Percentiles rank a stretch among this genome's conserved stretches.
phyloP scores from a whole-genome alignment of 2,797 vertebrate species.

The Acanthurus tractus region DNA sequence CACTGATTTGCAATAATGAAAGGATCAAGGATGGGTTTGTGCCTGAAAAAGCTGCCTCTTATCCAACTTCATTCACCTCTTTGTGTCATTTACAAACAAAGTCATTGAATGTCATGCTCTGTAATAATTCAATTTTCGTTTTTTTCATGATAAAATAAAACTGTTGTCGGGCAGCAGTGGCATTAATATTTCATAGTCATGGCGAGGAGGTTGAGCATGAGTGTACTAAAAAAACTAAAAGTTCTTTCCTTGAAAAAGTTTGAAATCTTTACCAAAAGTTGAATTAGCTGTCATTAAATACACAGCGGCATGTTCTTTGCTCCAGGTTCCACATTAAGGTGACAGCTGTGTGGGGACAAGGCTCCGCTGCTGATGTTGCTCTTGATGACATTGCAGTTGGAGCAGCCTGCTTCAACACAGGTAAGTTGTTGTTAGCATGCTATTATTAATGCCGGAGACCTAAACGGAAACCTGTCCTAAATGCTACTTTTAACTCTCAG shows the following conservation, averaged over 20 bases:
- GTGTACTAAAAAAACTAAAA: neutral
- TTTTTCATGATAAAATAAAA: neutral
- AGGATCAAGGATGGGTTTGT: neutral
- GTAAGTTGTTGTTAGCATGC: slow-evolving; percentile 68
- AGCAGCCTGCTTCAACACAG: slow-evolving; percentile 86
- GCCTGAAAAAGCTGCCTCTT: neutral
- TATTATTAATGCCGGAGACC: neutral
- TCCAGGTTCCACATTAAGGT: slow-evolving; percentile 90
- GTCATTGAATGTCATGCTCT: neutral
- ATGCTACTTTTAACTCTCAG: neutral
- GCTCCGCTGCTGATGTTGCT: slow-evolving; percentile 89
- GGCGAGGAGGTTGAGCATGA: neutral
- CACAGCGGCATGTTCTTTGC: slow-evolving; percentile 11
- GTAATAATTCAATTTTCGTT: neutral
- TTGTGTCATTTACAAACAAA: neutral
- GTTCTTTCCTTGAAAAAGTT: neutral
- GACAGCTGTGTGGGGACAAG: slow-evolving; percentile 86
- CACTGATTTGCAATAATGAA: neutral
- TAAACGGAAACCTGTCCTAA: neutral
- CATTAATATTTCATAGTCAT: neutral
- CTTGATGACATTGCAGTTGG: slow-evolving; percentile 90
- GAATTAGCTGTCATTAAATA: neutral
- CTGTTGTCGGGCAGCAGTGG: neutral
- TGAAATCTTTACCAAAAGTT: neutral
- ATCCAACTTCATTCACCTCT: neutral